These are phyloP conservation scores for Diorhabda sublineata DNA, from an alignment of 1,140 invertebrate genomes.

Conservation along the genomic window DNA sequence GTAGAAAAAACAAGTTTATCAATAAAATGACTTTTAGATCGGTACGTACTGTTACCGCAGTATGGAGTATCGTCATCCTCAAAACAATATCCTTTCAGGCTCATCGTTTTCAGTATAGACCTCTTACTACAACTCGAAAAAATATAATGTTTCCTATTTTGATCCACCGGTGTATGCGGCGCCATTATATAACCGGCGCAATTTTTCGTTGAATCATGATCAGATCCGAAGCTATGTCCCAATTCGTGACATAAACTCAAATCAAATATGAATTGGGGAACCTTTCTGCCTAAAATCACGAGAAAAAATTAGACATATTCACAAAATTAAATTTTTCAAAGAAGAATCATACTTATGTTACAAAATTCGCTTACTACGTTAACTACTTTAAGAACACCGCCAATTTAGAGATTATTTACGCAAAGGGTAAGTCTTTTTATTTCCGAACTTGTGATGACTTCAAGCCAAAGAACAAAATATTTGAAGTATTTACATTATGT, in stretches of 20 bases:
- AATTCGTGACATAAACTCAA: conserved; percentile 27
- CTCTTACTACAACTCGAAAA: conserved; percentile 31
- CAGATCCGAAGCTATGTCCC: conserved; percentile 26
- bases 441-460: too few species aligned
- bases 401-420: too few species aligned
- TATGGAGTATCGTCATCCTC: conserved; percentile 19
- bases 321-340: too few species aligned
- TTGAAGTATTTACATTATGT: too few species aligned
- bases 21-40: neutral
- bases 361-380: too few species aligned
- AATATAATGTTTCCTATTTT: conserved; percentile 21
- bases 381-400: too few species aligned
- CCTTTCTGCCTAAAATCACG: conserved; percentile 3
- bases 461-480: too few species aligned
- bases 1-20: neutral
- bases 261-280: conserved; percentile 19
- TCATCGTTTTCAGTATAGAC: conserved; percentile 27
- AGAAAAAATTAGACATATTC: too few species aligned
- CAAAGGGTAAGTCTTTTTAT: too few species aligned
- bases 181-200: conserved; percentile 24
- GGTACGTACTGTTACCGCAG: conserved; percentile 35
- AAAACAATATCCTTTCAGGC: conserved; percentile 30
- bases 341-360: too few species aligned
- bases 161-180: conserved; percentile 8
- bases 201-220: conserved; percentile 21